phyloP scores from a whole-genome alignment of 2,888 invertebrate species.

The Diaprepes abbreviatus region DNA sequence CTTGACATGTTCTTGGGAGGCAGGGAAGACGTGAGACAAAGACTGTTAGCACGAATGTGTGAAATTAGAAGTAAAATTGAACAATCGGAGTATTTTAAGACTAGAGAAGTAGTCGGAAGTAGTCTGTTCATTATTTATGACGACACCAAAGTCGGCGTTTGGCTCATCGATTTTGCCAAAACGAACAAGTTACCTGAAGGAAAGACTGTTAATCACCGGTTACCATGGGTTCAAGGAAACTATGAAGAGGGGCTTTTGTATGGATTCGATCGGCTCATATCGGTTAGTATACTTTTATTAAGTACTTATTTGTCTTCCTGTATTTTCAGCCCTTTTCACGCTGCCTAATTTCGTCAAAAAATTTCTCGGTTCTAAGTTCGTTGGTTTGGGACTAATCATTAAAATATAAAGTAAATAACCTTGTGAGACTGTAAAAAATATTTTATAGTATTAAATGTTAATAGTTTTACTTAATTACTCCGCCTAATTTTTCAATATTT shows the following conservation, averaged over 20 bases:
- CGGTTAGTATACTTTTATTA: constrained; percentile 68
- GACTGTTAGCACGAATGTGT: constrained; percentile 80
- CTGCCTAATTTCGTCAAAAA: too few species aligned
- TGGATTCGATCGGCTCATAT: constrained; percentile 93
- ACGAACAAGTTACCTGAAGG: constrained; percentile 83
- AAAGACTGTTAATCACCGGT: constrained; percentile 81
- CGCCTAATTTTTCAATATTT: too few species aligned
- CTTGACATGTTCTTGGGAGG: constrained; percentile 82
- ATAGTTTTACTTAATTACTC: too few species aligned
- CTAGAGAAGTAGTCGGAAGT: constrained; percentile 94
- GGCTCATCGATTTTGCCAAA: constrained; percentile 98
- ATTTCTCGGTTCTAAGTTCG: too few species aligned
- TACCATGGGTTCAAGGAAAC: constrained; percentile 92
- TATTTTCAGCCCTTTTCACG: too few species aligned
- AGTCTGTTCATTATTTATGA: constrained; percentile 96
- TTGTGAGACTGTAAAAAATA: too few species aligned
- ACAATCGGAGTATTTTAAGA: constrained; percentile 85
- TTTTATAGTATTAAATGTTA: too few species aligned
- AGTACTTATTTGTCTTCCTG: too few species aligned
- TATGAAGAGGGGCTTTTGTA: constrained; percentile 95
- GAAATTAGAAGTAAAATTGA: constrained; percentile 86
- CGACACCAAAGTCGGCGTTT: constrained; percentile 87
- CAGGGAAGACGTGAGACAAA: constrained; percentile 75
- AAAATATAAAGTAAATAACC: too few species aligned
- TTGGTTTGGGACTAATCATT: too few species aligned